phyloP scores from a whole-genome alignment of 2,797 vertebrate genomes.

The Eidolon dupreanum region DNA sequence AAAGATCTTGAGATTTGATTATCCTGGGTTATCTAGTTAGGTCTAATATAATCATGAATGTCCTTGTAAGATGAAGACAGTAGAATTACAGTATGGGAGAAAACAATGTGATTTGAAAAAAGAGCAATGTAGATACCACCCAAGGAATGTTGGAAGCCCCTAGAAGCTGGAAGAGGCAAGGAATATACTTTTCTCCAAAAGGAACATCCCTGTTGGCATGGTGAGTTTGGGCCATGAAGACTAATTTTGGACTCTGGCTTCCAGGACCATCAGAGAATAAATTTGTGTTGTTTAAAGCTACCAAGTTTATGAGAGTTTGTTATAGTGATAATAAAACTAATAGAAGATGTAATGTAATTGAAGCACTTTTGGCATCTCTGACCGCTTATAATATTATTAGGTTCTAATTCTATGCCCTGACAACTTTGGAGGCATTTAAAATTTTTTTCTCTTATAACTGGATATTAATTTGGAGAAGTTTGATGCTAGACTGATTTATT shows the following conservation, averaged over 20 bases:
- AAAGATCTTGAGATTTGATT: not conserved
- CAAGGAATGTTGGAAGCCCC: not conserved
- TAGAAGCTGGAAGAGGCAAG: not conserved
- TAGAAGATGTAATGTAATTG: not conserved
- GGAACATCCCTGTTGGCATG: not conserved
- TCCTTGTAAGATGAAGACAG: not conserved
- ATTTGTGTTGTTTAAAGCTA: not conserved
- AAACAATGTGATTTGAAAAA: not conserved
- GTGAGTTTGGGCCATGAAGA: not conserved
- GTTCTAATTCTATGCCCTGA: not conserved
- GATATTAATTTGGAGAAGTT: not conserved
- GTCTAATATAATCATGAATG: not conserved
- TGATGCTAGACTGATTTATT: not conserved
- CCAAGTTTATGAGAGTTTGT: not conserved
- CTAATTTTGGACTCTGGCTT: not conserved
- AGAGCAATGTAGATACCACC: not conserved
- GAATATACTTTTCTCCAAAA: not conserved
- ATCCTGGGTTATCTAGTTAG: not conserved
- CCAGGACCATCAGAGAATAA: not conserved
- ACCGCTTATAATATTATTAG: not conserved
- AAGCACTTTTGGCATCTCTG: not conserved
- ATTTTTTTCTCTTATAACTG: not conserved
- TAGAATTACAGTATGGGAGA: not conserved
- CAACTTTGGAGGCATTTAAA: not conserved
- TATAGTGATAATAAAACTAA: not conserved